Conservation (phyloP, 2,113 vertebrate genomes). For the Plestiodon gilberti region DNA sequence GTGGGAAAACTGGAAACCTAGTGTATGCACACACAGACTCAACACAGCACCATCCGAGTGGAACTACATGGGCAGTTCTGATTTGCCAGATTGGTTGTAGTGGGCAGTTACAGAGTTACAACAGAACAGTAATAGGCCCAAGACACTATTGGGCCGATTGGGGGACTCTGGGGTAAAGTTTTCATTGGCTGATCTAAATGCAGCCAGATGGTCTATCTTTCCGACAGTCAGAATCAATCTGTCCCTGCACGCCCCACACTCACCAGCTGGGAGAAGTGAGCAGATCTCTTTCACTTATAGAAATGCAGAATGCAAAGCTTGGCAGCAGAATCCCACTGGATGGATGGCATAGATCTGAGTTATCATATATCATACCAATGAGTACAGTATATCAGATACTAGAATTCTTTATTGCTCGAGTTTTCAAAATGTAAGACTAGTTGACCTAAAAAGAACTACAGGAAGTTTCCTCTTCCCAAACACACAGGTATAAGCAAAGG, state of each 20-base stretch:
- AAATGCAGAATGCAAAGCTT: background rate
- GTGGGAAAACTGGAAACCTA: background rate
- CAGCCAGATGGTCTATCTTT: no score
- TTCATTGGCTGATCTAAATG: no score
- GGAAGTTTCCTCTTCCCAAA: background rate
- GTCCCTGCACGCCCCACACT: no score
- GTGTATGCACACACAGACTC: background rate
- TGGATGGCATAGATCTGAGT: no score
- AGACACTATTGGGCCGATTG: no score
- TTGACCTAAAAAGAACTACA: background rate
- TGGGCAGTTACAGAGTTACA: no score
- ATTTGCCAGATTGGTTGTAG: background rate
- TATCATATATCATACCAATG: no score
- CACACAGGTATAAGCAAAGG: background rate
- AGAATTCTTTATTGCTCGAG: background rate
- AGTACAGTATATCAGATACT: background rate
- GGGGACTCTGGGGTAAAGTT: no score
- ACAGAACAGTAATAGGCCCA: no score
- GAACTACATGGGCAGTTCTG: background rate
- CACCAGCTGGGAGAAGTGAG: background rate
- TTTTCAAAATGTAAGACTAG: background rate
- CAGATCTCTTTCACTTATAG: background rate
- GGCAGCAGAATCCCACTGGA: no score
- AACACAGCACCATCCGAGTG: background rate
- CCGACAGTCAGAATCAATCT: no score